These are phyloP conservation scores for Delichon dasypus DNA, from an alignment of 2,797 vertebrate genomes.

Conservation along the genomic window DNA sequence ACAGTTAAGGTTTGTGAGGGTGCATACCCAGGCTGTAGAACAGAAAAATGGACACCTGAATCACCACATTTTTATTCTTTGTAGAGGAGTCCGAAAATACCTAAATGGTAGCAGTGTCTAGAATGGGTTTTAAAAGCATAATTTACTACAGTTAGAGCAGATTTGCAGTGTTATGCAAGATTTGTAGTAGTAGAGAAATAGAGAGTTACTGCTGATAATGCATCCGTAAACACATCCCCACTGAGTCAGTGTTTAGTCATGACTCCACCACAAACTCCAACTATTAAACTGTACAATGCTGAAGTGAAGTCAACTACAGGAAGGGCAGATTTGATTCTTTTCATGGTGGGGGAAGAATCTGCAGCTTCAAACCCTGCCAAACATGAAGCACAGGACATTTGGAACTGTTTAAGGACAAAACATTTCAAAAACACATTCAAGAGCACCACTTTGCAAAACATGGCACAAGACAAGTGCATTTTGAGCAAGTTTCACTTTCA, in stretches of 20 bases:
- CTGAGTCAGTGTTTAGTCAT: slow-evolving; percentile 53
- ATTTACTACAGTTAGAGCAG: not conserved
- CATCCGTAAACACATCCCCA: not conserved
- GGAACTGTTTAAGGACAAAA: not conserved
- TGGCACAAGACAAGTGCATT: not conserved
- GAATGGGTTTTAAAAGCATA: not conserved
- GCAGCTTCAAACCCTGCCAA: not conserved
- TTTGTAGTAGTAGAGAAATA: not conserved
- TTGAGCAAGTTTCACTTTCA: not conserved
- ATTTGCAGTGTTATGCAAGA: not conserved
- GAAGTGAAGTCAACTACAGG: not conserved
- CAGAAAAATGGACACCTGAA: not conserved
- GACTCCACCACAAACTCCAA: not conserved
- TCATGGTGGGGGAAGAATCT: not conserved
- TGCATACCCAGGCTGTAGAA: not conserved
- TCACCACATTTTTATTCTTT: not conserved
- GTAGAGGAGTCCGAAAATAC: not conserved
- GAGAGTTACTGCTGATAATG: slow-evolving; percentile 42
- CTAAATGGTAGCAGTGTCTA: not conserved
- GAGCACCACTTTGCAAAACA: not conserved
- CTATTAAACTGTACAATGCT: not conserved
- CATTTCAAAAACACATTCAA: not conserved
- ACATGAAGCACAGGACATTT: not conserved
- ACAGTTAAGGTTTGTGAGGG: not conserved
- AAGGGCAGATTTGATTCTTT: not conserved